Base-by-base conservation (phyloP, 2,113 vertebrate species). In the Leptobrachium ailaonicum region DNA sequence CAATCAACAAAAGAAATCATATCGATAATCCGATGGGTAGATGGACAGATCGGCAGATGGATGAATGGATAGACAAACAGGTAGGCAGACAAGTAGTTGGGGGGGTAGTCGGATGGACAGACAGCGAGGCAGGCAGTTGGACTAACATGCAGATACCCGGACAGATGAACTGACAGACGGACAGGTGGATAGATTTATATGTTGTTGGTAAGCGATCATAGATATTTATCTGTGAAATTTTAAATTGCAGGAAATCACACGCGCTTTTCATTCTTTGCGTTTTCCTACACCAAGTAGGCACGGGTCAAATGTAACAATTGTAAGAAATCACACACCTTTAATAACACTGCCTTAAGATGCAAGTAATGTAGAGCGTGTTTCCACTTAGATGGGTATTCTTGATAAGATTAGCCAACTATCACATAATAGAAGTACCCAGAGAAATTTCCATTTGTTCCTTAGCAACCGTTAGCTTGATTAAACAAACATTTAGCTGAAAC, bases 331-430 rank as follows among this genome's bases (percentile, higher is more conserved):
- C 71, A 81, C 64, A 81, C 71, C 66, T 81, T 81, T 50, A 69
- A 75, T 79, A 73, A 81, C 45, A 14, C 72, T 41, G 50, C 66
- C 73, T 81, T 67, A 69, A 73, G 53, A 81, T 62, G 71, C 56
- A 56, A 81, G 72, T 60, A 75, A 81, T 81, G 66, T 60, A 68
- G 63, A 67, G 47, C n/a, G 63, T 43, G 41, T 75, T 81, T 81
- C 66, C 72, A 75, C 71, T 47, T 81, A 74, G 71, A 80, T 73
- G 66, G 66, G 42, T 75, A 81, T 81, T 81, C 79, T 69, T 81
- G 72, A 81, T 81, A 75, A 75, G 79, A 81, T 75, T 81, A 80
- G 71, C 47, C 78, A 80, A 73, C 78, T 80, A 81, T 81, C 66
- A 81, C 79, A 81, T 67, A 81, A 81, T 75, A 81, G 64, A 75